Evolutionary conservation across 2,113 vertebrate species (phyloP).

Genomic region (Chaetodon auriga): DNA sequence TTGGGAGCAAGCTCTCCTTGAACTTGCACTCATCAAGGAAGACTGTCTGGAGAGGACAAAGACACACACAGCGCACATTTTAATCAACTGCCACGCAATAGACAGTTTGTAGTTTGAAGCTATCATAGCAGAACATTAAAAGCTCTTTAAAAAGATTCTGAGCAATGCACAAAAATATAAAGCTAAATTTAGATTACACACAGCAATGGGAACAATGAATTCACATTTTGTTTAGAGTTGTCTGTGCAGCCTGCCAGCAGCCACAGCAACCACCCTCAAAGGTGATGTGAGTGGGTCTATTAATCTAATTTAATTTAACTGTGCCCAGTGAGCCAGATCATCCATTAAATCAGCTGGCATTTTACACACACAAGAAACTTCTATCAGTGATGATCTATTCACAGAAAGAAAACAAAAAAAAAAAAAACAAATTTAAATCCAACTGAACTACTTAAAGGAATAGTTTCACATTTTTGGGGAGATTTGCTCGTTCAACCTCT

Average conservation of each 20-base stretch:
- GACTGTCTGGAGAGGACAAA: conserved; percentile 84
- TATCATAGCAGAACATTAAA: background rate
- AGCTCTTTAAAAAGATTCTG: conserved; percentile 7
- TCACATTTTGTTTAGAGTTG: background rate
- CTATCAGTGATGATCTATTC: background rate
- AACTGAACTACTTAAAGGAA: background rate
- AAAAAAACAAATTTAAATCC: too few species aligned
- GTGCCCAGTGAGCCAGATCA: background rate
- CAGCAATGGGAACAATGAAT: background rate
- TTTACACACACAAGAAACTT: background rate
- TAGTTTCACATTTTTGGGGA: background rate
- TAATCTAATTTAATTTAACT: background rate
- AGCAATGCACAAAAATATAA: conserved; percentile 11
- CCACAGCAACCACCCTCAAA: background rate
- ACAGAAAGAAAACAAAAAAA: background rate
- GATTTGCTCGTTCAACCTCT: background rate
- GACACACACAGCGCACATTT: conserved; percentile 39
- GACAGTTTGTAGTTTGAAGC: background rate
- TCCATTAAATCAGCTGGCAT: background rate
- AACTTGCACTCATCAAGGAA: conserved; percentile 98
- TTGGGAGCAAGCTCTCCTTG: conserved; percentile 92
- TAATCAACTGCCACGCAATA: background rate
- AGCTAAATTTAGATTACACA: conserved; percentile 39
- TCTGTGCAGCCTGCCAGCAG: background rate
- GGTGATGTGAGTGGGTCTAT: background rate